Base-by-base conservation (phyloP, 2,797 vertebrate genomes). In the Oryzias sinensis region DNA sequence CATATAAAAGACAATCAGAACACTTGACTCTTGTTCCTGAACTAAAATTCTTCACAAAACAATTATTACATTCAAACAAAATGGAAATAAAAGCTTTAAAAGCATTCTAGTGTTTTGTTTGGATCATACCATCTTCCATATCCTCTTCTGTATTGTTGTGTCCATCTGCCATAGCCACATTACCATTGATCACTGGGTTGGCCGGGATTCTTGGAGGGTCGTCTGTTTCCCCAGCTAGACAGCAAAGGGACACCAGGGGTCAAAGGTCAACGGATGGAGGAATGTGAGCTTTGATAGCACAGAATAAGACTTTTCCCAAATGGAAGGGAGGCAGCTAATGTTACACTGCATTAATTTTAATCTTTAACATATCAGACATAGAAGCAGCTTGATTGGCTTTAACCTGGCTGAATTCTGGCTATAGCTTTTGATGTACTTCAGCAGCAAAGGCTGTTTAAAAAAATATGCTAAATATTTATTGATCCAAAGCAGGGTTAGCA, bases 131-230 rank as follows among this genome's bases (percentile, higher is more conserved):
- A 50, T 99, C 97, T 83, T 99, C 97, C 97, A 99, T 99, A 68
- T 99, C 97, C 79, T 98, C 97, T 79, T 99, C 97, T 59, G 95
- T 93, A 88, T 95, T 99, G 86, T 96, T 97, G 83, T 98, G 97
- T 66, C 96, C 96, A 0, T 99, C 97, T 59, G 93, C 94, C 94
- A 98, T 96, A 18, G 97, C 94, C 86, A 99, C 91, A 68, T 98
- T 99, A 68, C 97, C 97, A 76, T 99, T 99, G 89, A 99, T 98
- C 78, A 98, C 96, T 64, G 97, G 95, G 83, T 97, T 99, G 59
- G 94, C 94, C 6, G 97, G 95, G 77, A 98, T 97, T 96, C 96
- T 97, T 87, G 96, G 97, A 77, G 97, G 97, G 81, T 99, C 97
- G 63, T 99, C 97, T 61, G 97, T 93, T 86, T 98, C 97, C 82